phyloP scores from a whole-genome alignment of 2,888 invertebrate species.

The Bruchidius siliquastri region DNA sequence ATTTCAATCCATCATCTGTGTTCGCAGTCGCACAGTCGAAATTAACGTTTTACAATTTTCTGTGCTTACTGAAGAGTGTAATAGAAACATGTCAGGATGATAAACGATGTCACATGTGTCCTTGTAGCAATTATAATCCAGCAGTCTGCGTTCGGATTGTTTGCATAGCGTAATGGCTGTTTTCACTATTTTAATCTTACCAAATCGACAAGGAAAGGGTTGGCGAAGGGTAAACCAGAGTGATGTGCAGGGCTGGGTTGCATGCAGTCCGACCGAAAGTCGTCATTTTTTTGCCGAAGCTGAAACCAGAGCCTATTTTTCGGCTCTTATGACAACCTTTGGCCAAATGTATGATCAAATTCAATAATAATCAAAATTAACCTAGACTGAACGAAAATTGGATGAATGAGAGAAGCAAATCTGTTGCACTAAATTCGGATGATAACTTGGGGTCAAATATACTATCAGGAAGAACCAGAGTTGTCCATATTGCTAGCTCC shows the following conservation, averaged over 20 bases:
- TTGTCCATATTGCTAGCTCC: too few relatives aligned
- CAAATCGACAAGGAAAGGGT: constrained; percentile 1
- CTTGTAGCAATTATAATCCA: constrained; percentile 33
- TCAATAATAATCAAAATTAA: too few relatives aligned
- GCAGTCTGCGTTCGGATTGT: constrained; percentile 21
- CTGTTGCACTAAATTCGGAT: too few relatives aligned
- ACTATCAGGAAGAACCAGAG: too few relatives aligned
- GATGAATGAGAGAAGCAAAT: too few relatives aligned
- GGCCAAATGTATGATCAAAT: too few relatives aligned
- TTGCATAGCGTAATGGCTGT: constrained; percentile 34
- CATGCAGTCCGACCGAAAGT: too few relatives aligned
- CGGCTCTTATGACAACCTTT: too few relatives aligned
- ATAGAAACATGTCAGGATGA: constrained; percentile 20
- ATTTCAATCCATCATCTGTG: neutral
- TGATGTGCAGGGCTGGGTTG: neutral
- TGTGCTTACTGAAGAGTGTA: neutral
- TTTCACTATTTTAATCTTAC: constrained; percentile 28
- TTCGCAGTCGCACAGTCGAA: neutral
- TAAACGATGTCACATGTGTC: constrained; percentile 42
- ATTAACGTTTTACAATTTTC: neutral
- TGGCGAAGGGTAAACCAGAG: neutral
- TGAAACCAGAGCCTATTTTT: too few relatives aligned
- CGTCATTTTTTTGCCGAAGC: too few relatives aligned
- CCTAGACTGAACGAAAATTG: too few relatives aligned
- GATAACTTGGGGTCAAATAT: too few relatives aligned